These are phyloP conservation scores for Hypsibius dujardini DNA, from an alignment of 1,140 invertebrate genomes.

Conservation along the genomic window DNA sequence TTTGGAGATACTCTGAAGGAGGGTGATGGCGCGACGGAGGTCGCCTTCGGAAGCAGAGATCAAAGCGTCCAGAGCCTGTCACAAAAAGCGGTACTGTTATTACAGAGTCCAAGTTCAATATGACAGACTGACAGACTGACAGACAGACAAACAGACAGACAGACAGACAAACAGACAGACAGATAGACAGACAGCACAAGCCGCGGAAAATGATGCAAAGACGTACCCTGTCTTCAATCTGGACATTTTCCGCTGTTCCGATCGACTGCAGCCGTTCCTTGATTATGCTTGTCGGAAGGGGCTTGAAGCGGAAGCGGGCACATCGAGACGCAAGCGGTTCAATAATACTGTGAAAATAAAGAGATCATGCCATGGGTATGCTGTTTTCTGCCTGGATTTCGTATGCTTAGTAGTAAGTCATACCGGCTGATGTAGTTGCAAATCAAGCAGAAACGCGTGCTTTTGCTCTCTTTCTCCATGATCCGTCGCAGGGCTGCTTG, in stretches of 20 bases:
- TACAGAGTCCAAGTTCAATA: constrained; percentile 10
- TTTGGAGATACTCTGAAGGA: constrained; percentile 67
- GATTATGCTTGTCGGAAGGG: constrained; percentile 40
- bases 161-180: too few relatives aligned
- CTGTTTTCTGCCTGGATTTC: too few relatives aligned
- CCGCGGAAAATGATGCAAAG: background rate
- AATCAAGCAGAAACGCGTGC: constrained; percentile 89
- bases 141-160: background rate
- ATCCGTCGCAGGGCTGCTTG: constrained; percentile 82
- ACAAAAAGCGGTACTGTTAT: constrained; percentile 14
- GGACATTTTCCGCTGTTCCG: constrained; percentile 57
- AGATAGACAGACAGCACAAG: too few relatives aligned
- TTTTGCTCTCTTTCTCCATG: constrained; percentile 88
- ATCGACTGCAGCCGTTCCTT: constrained; percentile 48
- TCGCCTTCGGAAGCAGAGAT: constrained; percentile 81
- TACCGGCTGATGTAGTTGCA: constrained; percentile 84
- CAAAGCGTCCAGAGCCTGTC: constrained; percentile 47
- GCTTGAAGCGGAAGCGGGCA: constrained; percentile 93
- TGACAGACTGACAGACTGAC: background rate
- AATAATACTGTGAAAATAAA: constrained; percentile 51
- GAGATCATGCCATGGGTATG: background rate
- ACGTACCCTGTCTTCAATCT: constrained; percentile 42
- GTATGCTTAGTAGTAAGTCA: too few relatives aligned
- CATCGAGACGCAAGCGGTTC: constrained; percentile 92
- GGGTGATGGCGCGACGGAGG: constrained; percentile 77